Evolutionary conservation across 2,113 vertebrate species (phyloP).

Genomic region (Andinoacara biseriatus): DNA sequence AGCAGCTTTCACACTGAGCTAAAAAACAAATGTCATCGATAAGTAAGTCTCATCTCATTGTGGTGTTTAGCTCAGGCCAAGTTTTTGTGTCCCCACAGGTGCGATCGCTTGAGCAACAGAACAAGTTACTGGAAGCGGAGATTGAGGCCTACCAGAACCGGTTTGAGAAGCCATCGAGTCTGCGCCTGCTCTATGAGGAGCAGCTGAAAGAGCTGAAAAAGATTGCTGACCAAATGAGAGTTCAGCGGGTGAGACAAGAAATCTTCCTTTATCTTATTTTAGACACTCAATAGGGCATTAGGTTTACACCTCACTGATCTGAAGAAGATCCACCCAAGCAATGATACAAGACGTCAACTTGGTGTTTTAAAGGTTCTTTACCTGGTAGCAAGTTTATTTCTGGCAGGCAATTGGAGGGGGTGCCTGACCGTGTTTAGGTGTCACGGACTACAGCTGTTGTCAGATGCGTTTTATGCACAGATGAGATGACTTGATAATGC

Average conservation of each 20-base stretch:
- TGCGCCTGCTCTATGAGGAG: slow-evolving; percentile 76
- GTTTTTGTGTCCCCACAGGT: slow-evolving; percentile 65
- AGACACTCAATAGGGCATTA: slow-evolving; percentile 9
- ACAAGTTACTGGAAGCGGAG: slow-evolving; percentile 72
- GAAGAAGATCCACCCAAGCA: slow-evolving; percentile 39
- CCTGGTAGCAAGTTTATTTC: slow-evolving; percentile 68
- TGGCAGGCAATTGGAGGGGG: slow-evolving; percentile 61
- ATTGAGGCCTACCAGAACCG: slow-evolving; percentile 71
- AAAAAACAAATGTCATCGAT: neutral
- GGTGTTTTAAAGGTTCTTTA: slow-evolving; percentile 73
- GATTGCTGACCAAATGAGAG: slow-evolving; percentile 76
- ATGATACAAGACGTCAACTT: slow-evolving; percentile 68
- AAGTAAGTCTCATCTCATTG: neutral
- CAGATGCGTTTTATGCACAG: slow-evolving; percentile 47
- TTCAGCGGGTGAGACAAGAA: slow-evolving; percentile 67
- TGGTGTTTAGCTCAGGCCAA: neutral
- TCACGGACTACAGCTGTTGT: slow-evolving; percentile 58
- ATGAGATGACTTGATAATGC: slow-evolving; percentile 52
- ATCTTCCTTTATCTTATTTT: slow-evolving; percentile 16
- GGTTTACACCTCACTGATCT: slow-evolving; percentile 57
- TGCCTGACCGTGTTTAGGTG: slow-evolving; percentile 53
- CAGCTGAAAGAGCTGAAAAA: slow-evolving; percentile 75
- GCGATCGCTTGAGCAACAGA: slow-evolving; percentile 76
- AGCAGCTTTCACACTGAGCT: neutral
- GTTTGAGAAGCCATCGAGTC: slow-evolving; percentile 65